Conservation (phyloP, 2,888 invertebrate genomes). For the Chydorus sphaericus region DNA sequence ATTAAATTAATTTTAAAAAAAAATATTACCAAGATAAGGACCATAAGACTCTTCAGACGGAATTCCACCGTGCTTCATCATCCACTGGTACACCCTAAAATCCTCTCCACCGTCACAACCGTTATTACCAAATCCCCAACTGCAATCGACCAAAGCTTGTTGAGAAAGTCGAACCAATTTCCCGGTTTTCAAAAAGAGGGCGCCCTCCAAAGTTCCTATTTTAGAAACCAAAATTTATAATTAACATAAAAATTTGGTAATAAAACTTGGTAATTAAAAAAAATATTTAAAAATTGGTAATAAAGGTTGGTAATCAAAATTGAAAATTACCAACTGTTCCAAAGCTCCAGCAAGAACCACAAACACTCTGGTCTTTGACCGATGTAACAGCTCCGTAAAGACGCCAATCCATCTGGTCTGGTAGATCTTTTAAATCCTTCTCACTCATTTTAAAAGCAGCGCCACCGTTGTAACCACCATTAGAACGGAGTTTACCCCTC, state of each 20-base stretch:
- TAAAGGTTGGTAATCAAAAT: no score
- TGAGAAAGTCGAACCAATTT: conserved; percentile 71
- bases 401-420: conserved; percentile 76
- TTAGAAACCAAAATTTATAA: no score
- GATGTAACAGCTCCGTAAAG: conserved; percentile 83
- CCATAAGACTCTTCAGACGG: conserved; percentile 85
- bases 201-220: conserved; percentile 88
- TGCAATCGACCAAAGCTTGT: conserved; percentile 88
- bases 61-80: conserved; percentile 72
- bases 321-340: no score
- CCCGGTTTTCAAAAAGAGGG: conserved; percentile 67
- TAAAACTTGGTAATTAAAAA: no score
- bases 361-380: conserved; percentile 87
- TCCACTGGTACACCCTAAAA: conserved; percentile 83
- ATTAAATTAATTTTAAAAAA: conserved; percentile 1
- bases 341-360: conserved; percentile 96
- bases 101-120: conserved; percentile 98
- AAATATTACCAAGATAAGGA: conserved; percentile 71
- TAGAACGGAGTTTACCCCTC: conserved; percentile 44
- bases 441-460: conserved; percentile 56
- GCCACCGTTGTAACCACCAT: conserved; percentile 57
- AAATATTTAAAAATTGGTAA: no score
- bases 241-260: no score
- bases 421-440: conserved; percentile 38
- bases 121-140: conserved; percentile 91